Evolutionary conservation across 2,113 vertebrate genomes (phyloP), one percentile per base, ranked within the genome.

Genomic region (Octodon degus): DNA sequence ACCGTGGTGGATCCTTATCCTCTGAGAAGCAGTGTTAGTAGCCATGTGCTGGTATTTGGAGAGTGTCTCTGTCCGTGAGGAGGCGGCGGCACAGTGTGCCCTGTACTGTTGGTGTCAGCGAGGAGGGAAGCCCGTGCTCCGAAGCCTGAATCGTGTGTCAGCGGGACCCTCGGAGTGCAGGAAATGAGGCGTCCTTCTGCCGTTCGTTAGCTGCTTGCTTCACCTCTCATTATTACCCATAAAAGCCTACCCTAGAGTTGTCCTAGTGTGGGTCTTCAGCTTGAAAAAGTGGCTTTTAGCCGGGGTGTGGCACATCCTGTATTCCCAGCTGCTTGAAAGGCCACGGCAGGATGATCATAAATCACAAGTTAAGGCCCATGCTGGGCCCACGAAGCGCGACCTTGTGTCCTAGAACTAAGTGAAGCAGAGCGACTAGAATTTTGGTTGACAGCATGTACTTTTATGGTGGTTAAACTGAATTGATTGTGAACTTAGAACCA

Each of bases 261-360:
- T 94, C 20, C 79, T 82, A 58, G 16, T 79, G 70, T 77, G n/a
- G n/a, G 2, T 95, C 53, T 92, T 77, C 91, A 79, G 53, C 58
- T 96, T 92, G 55, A 70, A 89, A 94, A 96, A 47, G 37, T 89
- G 53, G 40, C 70, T 96, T 91, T 91, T 85, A 76, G 86, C 43
- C 76, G 62, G 32, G 16, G n/a, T 22, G 4, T 7, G 1, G 16
- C 8, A 10, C 0, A 4, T 4, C 17, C 24, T 4, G 0, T 25
- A 65, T 16, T 89, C 8, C 30, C 65, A 32, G 67, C 34, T 58
- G 34, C 10, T 89, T 16, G 6, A 30, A 30, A 55, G 58, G 3
- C 92, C 53, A 34, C 34, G 55, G 40, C 13, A 27, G 65, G 65
- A 63, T 34, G 47, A 53, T 55, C 40, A 25, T 13, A 24, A 74